Evolutionary conservation across 2,888 invertebrate species (phyloP).

Genomic region (Sminthurinus aureus): DNA sequence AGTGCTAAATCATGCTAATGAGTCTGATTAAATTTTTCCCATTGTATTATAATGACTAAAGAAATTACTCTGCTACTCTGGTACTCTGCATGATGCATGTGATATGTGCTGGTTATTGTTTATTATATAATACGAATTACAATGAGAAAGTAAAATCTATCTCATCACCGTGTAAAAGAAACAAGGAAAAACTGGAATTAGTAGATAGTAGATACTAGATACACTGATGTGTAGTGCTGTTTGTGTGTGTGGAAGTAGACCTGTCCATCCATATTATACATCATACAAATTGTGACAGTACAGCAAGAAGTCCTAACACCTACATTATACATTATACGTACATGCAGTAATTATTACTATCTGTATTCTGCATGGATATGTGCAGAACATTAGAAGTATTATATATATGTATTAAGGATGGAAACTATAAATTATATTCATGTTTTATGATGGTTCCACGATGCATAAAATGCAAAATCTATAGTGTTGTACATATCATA

Average conservation of each 20-base stretch:
- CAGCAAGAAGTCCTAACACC: background rate
- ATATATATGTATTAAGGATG: no score
- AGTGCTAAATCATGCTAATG: background rate
- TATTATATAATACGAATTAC: background rate
- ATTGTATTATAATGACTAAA: background rate
- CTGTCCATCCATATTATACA: background rate
- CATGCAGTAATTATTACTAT: no score
- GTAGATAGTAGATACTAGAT: background rate
- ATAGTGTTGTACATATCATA: no score
- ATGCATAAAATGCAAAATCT: no score
- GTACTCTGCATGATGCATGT: background rate
- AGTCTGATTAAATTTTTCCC: background rate
- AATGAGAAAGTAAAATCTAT: background rate
- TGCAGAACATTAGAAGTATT: no score
- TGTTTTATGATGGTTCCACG: no score
- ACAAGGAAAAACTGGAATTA: background rate
- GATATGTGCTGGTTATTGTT: no score
- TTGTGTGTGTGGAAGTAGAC: background rate
- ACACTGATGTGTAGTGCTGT: background rate
- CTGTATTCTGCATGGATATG: no score
- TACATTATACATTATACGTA: background rate
- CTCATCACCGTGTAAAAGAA: background rate
- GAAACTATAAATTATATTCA: no score
- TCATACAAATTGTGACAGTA: no score
- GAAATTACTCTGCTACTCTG: background rate